Base-by-base conservation (phyloP, 2,797 vertebrate species). In the Apogon hyalosoma region DNA sequence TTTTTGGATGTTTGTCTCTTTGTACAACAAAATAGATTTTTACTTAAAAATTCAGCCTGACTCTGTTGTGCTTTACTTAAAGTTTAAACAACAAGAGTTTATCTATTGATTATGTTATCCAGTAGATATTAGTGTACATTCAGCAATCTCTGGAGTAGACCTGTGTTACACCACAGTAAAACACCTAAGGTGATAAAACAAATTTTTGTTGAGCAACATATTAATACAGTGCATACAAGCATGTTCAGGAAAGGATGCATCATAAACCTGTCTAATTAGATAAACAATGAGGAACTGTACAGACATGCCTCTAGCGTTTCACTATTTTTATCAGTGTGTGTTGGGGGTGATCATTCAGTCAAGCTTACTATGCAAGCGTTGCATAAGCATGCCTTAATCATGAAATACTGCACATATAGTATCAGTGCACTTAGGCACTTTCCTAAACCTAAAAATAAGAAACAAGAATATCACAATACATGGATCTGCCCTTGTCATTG, bases 371-470 rank as follows among this genome's bases (percentile, higher is more conserved):
- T 57, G 12, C 11, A 41, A 69, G 19, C 33, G 42, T 66, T 80
- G 71, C 71, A 65, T 69, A 64, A 83, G 69, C 47, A 57, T n/a
- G 16, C 33, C 67, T 69, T 57, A 71, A 63, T 28, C 41, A 47
- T 61, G 41, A 71, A 71, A 76, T 13, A 51, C 36, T 46, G 58
- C 63, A 74, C 65, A 72, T 52, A 43, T 56, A 57, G 49, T 40
- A 48, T 13, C 31, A 48, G 43, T 45, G 33, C 41, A 69, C 75
- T 54, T 8, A 45, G 56, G 47, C 47, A 68, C 64, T 60, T 77
- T 18, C 15, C 24, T 1, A 59, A 77, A 56, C 60, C 62, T 66
- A 67, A 82, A 85, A 72, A 81, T 74, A 75, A 65, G n/a, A 28
- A 48, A 60, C 12, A 31, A 53, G 33, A 40, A 47, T 48, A 78